Conservation (phyloP, 2,797 vertebrate species). For the Vultur gryphus region DNA sequence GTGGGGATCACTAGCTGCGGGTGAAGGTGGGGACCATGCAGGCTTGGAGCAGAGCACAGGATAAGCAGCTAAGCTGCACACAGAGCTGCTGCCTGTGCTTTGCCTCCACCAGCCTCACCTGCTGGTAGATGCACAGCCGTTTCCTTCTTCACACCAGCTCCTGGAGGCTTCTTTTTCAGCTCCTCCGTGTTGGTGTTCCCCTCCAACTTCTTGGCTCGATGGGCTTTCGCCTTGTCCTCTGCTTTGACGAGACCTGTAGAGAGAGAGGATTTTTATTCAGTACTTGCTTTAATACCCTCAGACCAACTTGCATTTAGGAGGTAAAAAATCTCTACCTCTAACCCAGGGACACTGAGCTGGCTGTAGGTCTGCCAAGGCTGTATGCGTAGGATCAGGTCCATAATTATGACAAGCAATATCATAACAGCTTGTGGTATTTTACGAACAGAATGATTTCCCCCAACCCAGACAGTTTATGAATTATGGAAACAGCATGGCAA, state of each 20-base stretch:
- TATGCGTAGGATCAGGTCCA: neutral
- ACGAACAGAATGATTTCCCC: neutral
- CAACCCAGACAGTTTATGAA: neutral
- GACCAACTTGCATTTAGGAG: neutral
- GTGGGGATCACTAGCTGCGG: neutral
- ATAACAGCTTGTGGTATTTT: neutral
- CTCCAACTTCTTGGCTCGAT: conserved; percentile 84
- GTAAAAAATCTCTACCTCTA: neutral
- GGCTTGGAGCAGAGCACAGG: neutral
- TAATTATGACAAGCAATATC: neutral
- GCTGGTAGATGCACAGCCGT: neutral
- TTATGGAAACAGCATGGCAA: neutral
- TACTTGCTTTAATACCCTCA: neutral
- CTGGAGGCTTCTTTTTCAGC: conserved; percentile 78
- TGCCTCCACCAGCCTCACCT: conserved; percentile 51
- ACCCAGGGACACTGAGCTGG: neutral
- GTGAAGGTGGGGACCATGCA: neutral
- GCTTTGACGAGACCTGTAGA: conserved; percentile 88
- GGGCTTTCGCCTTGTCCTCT: conserved; percentile 91
- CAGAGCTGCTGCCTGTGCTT: neutral
- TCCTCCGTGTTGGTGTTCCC: conserved; percentile 77
- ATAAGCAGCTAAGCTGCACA: neutral
- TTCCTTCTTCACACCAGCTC: conserved; percentile 78
- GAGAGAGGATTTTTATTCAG: neutral
- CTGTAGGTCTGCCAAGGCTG: neutral